These are phyloP conservation scores for Catharus ustulatus DNA, from an alignment of 2,797 vertebrate species.

Conservation along the genomic window DNA sequence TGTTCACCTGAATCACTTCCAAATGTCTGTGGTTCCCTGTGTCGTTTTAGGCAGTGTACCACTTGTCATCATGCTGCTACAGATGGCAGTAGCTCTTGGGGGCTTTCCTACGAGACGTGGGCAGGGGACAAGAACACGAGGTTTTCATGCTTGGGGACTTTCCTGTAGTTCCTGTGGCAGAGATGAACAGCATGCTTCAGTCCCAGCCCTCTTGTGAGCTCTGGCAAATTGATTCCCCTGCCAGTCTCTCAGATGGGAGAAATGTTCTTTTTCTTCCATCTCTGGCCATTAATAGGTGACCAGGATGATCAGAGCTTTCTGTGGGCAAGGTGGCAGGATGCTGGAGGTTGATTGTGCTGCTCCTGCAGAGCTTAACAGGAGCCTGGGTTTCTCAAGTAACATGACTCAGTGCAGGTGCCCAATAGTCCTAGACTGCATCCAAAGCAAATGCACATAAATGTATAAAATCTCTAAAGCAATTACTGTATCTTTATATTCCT, in stretches of 20 bases:
- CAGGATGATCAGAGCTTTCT: not conserved
- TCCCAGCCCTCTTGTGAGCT: not conserved
- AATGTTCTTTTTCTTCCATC: not conserved
- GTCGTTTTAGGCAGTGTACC: constrained; percentile 35
- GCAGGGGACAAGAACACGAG: constrained; percentile 37
- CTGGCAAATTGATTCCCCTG: not conserved
- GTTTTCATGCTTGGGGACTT: not conserved
- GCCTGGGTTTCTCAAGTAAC: not conserved
- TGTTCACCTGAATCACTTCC: constrained; percentile 53
- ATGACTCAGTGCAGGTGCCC: not conserved
- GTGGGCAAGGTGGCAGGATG: not conserved
- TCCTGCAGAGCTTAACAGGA: not conserved
- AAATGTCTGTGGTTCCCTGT: constrained; percentile 55
- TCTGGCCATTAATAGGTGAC: not conserved
- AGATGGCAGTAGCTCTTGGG: constrained; percentile 58
- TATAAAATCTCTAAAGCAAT: not conserved
- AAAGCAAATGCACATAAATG: not conserved
- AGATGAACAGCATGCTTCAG: not conserved
- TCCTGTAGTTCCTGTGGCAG: not conserved
- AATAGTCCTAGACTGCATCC: not conserved
- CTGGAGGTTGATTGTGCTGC: not conserved
- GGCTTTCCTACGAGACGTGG: constrained; percentile 47
- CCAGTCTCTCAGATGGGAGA: not conserved
- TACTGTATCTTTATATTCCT: not conserved
- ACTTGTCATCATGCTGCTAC: constrained; percentile 45